Percentiles rank a stretch among this genome's conserved stretches.
These are phyloP conservation scores for Paracentrotus lividus DNA, from an alignment of 53 echinoderm and acorn worm species.

Conservation along the genomic window DNA sequence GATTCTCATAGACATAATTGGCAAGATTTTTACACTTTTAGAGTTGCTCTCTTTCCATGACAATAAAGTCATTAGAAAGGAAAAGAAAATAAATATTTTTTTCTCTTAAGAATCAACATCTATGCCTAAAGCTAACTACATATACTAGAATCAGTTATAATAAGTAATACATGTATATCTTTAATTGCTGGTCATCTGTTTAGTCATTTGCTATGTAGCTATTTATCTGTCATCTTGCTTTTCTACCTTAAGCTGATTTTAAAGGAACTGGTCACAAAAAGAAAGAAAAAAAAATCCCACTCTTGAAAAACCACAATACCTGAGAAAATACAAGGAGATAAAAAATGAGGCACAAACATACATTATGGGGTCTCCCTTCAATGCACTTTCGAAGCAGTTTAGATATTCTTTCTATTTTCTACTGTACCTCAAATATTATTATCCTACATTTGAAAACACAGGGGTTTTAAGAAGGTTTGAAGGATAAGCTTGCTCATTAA, in stretches of 20 bases:
- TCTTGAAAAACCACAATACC: slow-evolving; percentile 50
- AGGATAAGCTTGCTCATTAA: background rate
- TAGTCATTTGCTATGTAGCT: background rate
- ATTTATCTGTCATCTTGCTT: background rate
- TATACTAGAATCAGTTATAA: background rate
- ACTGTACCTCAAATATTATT: background rate
- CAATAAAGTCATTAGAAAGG: background rate
- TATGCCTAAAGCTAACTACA: background rate
- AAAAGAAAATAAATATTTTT: slow-evolving; percentile 23
- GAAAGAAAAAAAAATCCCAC: background rate
- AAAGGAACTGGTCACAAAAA: slow-evolving; percentile 14
- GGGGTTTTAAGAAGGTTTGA: no score
- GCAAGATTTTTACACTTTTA: slow-evolving; percentile 33
- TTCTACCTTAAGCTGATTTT: background rate
- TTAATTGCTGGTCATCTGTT: background rate
- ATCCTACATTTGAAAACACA: background rate
- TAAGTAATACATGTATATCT: background rate
- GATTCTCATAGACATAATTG: slow-evolving; percentile 29
- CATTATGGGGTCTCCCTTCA: background rate
- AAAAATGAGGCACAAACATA: slow-evolving; percentile 47
- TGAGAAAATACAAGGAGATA: slow-evolving; percentile 53
- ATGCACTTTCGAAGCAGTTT: slow-evolving; percentile 15
- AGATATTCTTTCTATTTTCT: no score
- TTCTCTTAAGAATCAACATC: background rate
- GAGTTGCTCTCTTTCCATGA: slow-evolving; percentile 35